Evolutionary conservation across 2,797 vertebrate genomes (phyloP).

Genomic region (Vireo griseus): DNA sequence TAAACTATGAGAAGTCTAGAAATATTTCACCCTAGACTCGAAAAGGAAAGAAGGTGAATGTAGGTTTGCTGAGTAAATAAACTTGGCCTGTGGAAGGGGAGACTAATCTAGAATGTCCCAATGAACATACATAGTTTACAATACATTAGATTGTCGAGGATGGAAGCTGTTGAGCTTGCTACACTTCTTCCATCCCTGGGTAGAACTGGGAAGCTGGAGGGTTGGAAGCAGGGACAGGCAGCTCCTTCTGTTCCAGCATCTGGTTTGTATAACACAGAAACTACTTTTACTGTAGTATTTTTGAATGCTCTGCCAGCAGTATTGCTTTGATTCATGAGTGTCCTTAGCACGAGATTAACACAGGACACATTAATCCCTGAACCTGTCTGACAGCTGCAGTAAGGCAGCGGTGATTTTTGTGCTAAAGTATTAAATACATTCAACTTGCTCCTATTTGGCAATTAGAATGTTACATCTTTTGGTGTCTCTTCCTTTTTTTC

Average conservation of each 20-base stretch:
- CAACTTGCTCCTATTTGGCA: neutral
- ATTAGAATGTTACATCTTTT: neutral
- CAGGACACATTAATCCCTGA: neutral
- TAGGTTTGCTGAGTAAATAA: neutral
- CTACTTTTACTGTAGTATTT: neutral
- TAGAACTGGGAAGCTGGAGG: neutral
- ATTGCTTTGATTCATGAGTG: neutral
- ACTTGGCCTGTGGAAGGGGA: neutral
- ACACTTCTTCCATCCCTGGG: neutral
- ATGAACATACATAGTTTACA: rapidly evolving
- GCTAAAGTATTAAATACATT: neutral
- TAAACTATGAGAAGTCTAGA: neutral
- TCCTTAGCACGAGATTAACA: neutral
- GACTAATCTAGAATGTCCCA: neutral
- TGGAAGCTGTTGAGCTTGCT: neutral
- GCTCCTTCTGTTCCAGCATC: neutral
- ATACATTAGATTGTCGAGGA: neutral
- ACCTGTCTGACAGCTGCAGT: neutral
- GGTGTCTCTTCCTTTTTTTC: neutral
- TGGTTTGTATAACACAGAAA: neutral
- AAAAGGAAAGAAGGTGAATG: neutral
- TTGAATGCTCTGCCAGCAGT: neutral
- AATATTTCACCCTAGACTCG: neutral
- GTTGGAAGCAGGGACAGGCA: neutral
- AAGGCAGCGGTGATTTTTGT: neutral